Conservation (phyloP, 2,797 vertebrate genomes). For the Chloroceryle inda region DNA sequence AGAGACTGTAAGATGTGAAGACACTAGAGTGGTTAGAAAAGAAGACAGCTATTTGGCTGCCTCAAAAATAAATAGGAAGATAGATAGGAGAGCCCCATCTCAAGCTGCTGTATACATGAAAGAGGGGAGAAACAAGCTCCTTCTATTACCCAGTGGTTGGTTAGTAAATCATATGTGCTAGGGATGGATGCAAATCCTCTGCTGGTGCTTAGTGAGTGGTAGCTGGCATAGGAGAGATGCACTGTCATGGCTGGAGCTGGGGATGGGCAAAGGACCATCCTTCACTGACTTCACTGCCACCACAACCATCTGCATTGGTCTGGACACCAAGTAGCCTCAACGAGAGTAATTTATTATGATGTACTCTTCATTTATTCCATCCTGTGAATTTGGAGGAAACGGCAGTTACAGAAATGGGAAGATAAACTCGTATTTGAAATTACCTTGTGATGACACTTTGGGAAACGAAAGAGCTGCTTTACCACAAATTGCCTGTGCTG, state of each 20-base stretch:
- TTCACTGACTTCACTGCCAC: not conserved
- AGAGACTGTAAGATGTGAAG: not conserved
- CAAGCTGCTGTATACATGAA: not conserved
- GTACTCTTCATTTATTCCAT: conserved; percentile 7
- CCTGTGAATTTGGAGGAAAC: not conserved
- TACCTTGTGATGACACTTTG: not conserved
- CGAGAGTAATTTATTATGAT: not conserved
- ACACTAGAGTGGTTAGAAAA: not conserved
- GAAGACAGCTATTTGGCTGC: not conserved
- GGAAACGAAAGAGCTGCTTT: conserved; percentile 3
- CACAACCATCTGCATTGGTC: not conserved
- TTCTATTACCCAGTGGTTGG: not conserved
- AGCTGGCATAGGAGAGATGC: not conserved
- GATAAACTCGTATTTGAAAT: not conserved
- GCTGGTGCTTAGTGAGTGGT: not conserved
- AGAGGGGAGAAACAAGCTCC: not conserved
- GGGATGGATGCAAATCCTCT: not conserved
- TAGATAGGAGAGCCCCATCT: not conserved
- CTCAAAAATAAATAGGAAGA: not conserved
- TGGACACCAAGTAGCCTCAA: not conserved
- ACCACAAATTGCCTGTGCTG: not conserved
- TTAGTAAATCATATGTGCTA: not conserved
- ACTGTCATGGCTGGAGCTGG: not conserved
- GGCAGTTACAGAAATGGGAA: conserved; percentile 37
- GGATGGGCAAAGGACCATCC: not conserved